Evolutionary conservation across 1,140 invertebrate genomes (phyloP).

Genomic region (Drosophila sulfurigaster): DNA sequence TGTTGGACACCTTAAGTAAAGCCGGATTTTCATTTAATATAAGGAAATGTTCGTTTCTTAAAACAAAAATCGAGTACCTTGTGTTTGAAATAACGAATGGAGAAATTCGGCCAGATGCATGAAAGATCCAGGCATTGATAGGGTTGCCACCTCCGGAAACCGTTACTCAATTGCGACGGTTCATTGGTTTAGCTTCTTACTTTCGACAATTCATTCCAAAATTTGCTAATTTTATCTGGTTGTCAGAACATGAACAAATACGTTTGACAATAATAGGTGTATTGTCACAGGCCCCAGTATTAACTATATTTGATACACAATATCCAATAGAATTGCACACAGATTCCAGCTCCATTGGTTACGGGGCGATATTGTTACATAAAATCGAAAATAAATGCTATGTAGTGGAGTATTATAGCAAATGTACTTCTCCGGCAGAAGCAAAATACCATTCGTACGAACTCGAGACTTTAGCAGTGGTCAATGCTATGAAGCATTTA

Average conservation of each 20-base stretch:
- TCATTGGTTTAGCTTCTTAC: slow-evolving; percentile 31
- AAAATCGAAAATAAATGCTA: slow-evolving; percentile 7
- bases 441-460: slow-evolving; percentile 38
- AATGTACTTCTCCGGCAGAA: slow-evolving; percentile 21
- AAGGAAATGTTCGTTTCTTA: slow-evolving; percentile 15
- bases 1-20: slow-evolving; percentile 6
- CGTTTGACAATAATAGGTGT: slow-evolving; percentile 26
- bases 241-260: slow-evolving; percentile 14
- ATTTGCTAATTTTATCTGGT: slow-evolving; percentile 4
- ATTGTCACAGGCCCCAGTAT: slow-evolving; percentile 26
- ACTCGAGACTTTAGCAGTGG: slow-evolving; percentile 20
- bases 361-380: slow-evolving; percentile 18
- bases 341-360: slow-evolving; percentile 14
- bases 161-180: slow-evolving; percentile 10
- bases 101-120: slow-evolving; percentile 15
- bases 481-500: slow-evolving; percentile 28
- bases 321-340: slow-evolving; percentile 13
- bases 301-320: slow-evolving; percentile 33
- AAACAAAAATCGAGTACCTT: slow-evolving; percentile 5
- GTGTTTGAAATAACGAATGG: slow-evolving; percentile 8
- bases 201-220: slow-evolving; percentile 30
- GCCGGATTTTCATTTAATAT: slow-evolving; percentile 22
- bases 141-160: slow-evolving; percentile 1
- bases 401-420: slow-evolving; percentile 29
- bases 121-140: too few species aligned